Evolutionary conservation across 2,113 vertebrate genomes (phyloP).

Genomic region (Camelus bactrianus): DNA sequence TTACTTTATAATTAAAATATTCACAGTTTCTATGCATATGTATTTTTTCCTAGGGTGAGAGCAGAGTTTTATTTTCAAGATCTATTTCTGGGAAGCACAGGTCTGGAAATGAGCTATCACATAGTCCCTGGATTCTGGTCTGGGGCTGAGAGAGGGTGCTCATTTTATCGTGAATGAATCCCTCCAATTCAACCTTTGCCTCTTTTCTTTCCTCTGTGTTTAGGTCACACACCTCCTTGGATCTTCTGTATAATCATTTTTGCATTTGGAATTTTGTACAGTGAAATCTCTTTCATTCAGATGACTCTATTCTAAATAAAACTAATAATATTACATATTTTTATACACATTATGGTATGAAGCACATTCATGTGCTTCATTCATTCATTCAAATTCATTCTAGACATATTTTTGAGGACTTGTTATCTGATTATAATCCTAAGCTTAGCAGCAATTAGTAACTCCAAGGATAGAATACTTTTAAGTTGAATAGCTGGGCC

Average conservation of each 20-base stretch:
- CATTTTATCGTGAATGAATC: neutral
- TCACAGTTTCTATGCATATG: neutral
- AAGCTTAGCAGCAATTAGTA: neutral
- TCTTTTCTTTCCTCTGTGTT: neutral
- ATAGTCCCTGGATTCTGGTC: neutral
- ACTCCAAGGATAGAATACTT: neutral
- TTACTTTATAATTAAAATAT: neutral
- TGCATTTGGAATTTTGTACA: neutral
- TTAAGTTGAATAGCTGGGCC: neutral
- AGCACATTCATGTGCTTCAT: neutral
- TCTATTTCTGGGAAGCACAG: neutral
- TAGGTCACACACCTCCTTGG: neutral
- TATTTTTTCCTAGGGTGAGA: neutral
- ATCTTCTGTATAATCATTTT: neutral
- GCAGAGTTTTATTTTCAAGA: neutral
- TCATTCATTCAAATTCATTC: slow-evolving; percentile 27
- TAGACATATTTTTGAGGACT: neutral
- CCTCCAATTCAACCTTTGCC: neutral
- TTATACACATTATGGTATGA: neutral
- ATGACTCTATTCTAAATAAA: neutral
- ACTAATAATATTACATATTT: neutral
- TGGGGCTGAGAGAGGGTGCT: neutral
- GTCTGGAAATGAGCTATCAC: neutral
- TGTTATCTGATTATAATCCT: neutral
- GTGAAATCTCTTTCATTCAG: neutral